phyloP scores from a whole-genome alignment of 2,113 vertebrate genomes.

The Dicrurus megarhynchus region DNA sequence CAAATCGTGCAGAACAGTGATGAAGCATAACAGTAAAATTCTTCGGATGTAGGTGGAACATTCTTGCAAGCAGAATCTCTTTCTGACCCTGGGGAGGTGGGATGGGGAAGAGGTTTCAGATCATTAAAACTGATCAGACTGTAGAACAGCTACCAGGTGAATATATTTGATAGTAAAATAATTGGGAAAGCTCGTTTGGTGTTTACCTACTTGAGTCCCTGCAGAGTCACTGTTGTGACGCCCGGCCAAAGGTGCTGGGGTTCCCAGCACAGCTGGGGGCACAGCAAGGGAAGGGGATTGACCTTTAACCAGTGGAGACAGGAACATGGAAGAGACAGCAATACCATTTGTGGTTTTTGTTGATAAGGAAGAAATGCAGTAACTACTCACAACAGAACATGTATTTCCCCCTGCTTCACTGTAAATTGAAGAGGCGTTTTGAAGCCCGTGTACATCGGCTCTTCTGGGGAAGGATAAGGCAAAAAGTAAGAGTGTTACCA shows the following conservation, averaged over 20 bases:
- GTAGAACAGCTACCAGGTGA: neutral
- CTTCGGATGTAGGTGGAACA: neutral
- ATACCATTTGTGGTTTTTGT: neutral
- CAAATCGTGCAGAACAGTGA: neutral
- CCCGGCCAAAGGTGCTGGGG: too few relatives aligned
- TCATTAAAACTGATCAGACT: neutral
- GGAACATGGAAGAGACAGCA: neutral
- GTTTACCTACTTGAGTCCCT: neutral
- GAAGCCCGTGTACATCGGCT: neutral
- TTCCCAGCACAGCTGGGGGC: accelerated
- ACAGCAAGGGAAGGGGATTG: neutral
- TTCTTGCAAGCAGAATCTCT: neutral
- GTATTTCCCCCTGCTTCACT: neutral
- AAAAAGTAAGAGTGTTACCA: neutral
- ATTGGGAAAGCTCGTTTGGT: neutral
- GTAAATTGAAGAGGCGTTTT: neutral
- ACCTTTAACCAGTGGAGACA: neutral
- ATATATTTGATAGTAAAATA: neutral
- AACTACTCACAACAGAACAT: neutral
- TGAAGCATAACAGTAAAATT: neutral
- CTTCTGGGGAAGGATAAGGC: neutral
- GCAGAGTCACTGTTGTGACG: neutral
- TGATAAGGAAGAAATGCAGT: neutral
- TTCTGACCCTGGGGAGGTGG: neutral
- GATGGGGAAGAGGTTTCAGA: neutral